Evolutionary conservation across 2,113 vertebrate genomes (phyloP).

Genomic region (Pogona vitticeps): DNA sequence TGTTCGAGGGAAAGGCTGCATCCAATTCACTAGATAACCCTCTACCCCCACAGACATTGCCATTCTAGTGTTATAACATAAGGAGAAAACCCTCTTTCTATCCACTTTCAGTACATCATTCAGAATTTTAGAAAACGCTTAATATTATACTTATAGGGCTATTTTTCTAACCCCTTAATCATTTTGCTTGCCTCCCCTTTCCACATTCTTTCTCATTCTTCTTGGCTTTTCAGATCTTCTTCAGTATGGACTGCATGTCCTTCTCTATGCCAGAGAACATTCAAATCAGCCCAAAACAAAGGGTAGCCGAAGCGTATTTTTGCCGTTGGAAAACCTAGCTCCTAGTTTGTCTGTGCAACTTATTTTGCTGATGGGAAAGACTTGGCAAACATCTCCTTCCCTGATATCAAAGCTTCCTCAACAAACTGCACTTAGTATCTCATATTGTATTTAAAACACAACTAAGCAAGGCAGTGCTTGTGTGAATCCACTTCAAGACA

Average conservation of each 20-base stretch:
- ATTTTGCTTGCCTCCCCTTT: not conserved
- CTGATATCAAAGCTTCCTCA: not conserved
- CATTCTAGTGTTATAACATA: too few relatives aligned
- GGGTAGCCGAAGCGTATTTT: not conserved
- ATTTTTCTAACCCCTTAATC: not conserved
- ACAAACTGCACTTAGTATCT: not conserved
- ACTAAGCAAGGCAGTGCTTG: not conserved
- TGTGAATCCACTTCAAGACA: not conserved
- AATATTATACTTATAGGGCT: not conserved
- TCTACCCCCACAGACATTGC: too few relatives aligned
- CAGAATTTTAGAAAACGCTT: not conserved
- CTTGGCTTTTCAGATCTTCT: not conserved
- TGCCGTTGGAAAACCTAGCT: not conserved
- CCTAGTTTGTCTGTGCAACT: not conserved
- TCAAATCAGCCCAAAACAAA: not conserved
- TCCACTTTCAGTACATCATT: too few relatives aligned
- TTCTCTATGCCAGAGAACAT: not conserved
- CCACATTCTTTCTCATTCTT: not conserved
- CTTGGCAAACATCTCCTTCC: not conserved
- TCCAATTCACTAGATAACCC: too few relatives aligned
- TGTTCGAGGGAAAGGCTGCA: too few relatives aligned
- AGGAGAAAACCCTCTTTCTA: too few relatives aligned
- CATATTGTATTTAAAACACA: not conserved
- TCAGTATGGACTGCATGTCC: not conserved
- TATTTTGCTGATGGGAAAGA: not conserved